Conservation (phyloP, 2,797 vertebrate genomes). For the Molossus molossus region DNA sequence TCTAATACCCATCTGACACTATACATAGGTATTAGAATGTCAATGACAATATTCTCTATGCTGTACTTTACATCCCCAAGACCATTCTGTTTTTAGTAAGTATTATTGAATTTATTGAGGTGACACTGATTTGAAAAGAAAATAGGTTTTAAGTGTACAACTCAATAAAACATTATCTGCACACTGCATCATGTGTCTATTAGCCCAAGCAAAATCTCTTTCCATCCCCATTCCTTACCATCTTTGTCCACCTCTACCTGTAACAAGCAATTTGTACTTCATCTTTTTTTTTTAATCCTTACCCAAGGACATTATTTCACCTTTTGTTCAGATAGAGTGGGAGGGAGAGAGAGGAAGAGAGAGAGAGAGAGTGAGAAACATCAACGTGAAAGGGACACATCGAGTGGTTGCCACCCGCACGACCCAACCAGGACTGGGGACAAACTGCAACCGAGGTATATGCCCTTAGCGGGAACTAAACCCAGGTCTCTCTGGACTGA, state of each 20-base stretch:
- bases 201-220: neutral
- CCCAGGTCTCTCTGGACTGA: too few species aligned
- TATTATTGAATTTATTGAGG: neutral
- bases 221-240: accelerated
- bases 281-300: too few species aligned
- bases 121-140: neutral
- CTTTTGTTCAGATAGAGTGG: too few species aligned
- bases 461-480: too few species aligned
- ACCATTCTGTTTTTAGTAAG: neutral
- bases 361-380: too few species aligned
- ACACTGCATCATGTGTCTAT: neutral
- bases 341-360: too few species aligned
- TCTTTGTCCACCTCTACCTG: neutral
- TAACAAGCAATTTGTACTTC: neutral
- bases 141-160: neutral
- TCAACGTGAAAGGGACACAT: too few species aligned
- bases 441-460: too few species aligned
- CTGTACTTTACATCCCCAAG: neutral
- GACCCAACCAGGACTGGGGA: too few species aligned
- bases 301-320: too few species aligned
- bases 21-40: neutral
- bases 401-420: too few species aligned
- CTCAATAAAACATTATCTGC: neutral
- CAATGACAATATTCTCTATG: neutral
- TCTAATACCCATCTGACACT: neutral